Evolutionary conservation across 2,888 invertebrate species (phyloP).

Genomic region (Ochlodes sylvanus): DNA sequence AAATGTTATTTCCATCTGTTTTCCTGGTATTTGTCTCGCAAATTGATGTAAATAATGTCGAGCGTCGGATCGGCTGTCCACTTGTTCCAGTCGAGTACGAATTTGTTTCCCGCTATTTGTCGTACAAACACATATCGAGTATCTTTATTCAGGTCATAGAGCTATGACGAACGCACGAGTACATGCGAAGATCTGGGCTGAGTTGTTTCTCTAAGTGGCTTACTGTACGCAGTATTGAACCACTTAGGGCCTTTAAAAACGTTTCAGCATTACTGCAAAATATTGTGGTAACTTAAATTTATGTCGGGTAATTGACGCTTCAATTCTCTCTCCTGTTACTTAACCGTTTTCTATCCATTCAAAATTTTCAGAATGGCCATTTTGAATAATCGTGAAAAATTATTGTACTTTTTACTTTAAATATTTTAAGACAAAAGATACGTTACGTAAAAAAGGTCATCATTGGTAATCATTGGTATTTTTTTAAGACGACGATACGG

Average conservation of each 20-base stretch:
- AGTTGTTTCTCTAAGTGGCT: slow-evolving; percentile 31
- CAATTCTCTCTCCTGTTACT: no score
- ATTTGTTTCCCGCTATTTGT: slow-evolving; percentile 44
- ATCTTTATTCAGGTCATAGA: slow-evolving; percentile 42
- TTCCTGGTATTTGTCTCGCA: slow-evolving; percentile 11
- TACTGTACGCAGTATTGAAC: slow-evolving; percentile 20
- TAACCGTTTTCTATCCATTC: no score
- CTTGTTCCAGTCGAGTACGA: slow-evolving; percentile 34
- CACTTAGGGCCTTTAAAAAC: slow-evolving; percentile 25
- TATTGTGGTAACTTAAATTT: background rate
- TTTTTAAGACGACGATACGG: no score
- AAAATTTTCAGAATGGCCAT: no score
- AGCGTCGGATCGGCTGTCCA: slow-evolving; percentile 21
- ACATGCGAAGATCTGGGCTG: slow-evolving; percentile 31
- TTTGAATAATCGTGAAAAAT: no score
- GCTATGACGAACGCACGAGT: slow-evolving; percentile 30
- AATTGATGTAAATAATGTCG: slow-evolving; percentile 26
- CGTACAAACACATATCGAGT: slow-evolving; percentile 41
- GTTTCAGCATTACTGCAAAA: slow-evolving; percentile 5
- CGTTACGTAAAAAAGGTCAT: no score
- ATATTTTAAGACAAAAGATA: no score
- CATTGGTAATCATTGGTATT: no score
- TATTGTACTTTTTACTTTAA: background rate
- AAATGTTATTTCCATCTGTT: slow-evolving; percentile 18
- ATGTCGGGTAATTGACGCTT: background rate